phyloP scores from a whole-genome alignment of 2,888 invertebrate species.

The Pseudoips prasinana region DNA sequence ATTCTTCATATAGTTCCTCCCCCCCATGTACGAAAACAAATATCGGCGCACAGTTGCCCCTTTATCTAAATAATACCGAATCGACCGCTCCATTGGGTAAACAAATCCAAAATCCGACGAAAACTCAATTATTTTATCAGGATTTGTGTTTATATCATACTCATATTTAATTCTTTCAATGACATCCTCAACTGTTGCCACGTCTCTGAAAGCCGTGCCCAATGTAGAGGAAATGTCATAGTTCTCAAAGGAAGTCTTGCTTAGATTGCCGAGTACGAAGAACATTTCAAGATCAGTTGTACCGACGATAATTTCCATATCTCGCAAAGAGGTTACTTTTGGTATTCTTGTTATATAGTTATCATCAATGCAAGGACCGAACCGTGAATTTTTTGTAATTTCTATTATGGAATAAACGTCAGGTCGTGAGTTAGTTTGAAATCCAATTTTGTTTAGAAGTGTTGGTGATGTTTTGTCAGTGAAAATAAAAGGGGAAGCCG shows the following conservation, averaged over 20 bases:
- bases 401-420: neutral
- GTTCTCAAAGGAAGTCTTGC: conserved; percentile 13
- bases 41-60: conserved; percentile 37
- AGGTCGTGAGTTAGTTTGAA: conserved; percentile 12
- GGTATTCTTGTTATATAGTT: neutral
- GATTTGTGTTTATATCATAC: neutral
- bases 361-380: neutral
- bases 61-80: conserved; percentile 28
- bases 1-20: conserved; percentile 33
- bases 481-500: conserved; percentile 11
- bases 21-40: conserved; percentile 36
- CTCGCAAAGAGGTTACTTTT: neutral
- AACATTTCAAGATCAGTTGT: neutral
- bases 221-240: conserved; percentile 16
- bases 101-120: conserved; percentile 34
- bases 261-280: neutral
- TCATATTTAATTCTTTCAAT: conserved; percentile 5
- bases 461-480: conserved; percentile 6
- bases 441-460: conserved; percentile 2
- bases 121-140: conserved; percentile 24
- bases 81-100: conserved; percentile 33
- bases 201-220: conserved; percentile 33
- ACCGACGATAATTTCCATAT: neutral
- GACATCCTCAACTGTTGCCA: conserved; percentile 18
- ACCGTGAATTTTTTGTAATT: neutral